Conservation (phyloP, 2,797 vertebrate genomes). For the Hirundo rustica region DNA sequence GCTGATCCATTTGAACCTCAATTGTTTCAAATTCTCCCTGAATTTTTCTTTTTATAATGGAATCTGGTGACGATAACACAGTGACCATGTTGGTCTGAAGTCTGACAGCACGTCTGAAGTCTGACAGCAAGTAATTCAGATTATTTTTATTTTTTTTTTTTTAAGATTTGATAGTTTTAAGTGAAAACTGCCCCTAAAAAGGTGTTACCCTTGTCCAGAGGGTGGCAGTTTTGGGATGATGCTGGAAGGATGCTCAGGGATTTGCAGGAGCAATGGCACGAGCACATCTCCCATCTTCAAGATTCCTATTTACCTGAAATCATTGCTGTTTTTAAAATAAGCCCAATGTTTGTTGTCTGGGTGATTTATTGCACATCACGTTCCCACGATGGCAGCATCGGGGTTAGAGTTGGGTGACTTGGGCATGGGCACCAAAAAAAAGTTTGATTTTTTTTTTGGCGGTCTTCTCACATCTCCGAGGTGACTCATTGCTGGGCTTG, state of each 20-base stretch:
- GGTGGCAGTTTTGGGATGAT: neutral
- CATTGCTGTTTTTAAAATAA: accelerated
- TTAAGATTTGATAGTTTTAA: neutral
- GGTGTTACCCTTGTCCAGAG: accelerated
- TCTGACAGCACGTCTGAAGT: neutral
- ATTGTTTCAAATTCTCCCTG: accelerated
- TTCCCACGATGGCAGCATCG: accelerated
- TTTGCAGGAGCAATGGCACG: neutral
- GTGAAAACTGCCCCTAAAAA: neutral
- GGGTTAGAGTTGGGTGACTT: neutral
- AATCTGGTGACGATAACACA: accelerated
- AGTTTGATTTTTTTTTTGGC: neutral
- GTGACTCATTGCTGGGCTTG: neutral
- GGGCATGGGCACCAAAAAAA: neutral
- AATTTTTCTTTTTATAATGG: accelerated
- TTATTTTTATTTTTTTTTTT: neutral
- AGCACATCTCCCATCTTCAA: neutral
- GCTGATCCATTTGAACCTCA: neutral
- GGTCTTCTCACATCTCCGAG: accelerated
- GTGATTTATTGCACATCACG: accelerated
- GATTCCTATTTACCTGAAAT: neutral
- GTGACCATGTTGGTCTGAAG: accelerated
- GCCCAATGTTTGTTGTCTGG: accelerated
- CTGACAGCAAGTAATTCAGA: neutral
- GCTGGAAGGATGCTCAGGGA: neutral